Conservation (phyloP, 2,113 vertebrate species). For the Sclerurus mexicanus region DNA sequence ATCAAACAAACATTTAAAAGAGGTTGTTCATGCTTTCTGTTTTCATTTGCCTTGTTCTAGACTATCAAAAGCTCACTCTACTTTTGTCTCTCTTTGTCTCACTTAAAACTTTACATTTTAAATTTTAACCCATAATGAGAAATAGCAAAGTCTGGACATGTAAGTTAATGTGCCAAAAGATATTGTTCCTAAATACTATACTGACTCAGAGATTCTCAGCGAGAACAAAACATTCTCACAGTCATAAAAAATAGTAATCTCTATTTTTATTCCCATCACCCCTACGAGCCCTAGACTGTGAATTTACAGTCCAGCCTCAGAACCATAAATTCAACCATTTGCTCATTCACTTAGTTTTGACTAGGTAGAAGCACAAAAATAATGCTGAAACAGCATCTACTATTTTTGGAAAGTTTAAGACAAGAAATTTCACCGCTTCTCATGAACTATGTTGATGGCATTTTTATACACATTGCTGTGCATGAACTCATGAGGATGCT, state of each 20-base stretch:
- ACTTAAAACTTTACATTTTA: not conserved
- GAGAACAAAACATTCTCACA: not conserved
- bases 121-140: not conserved
- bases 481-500: not conserved
- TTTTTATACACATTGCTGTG: not conserved
- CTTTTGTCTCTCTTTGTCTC: not conserved
- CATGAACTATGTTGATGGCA: not conserved
- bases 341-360: not conserved
- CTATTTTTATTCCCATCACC: not conserved
- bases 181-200: not conserved
- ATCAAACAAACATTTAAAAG: constrained; percentile 4
- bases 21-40: not conserved
- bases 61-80: not conserved
- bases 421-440: not conserved
- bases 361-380: not conserved
- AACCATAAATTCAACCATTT: not conserved
- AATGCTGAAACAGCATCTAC: not conserved
- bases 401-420: not conserved
- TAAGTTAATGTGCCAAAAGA: not conserved
- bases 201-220: not conserved
- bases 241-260: not conserved
- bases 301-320: not conserved
- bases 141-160: not conserved
- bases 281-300: not conserved
- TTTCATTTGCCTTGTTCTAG: not conserved